Evolutionary conservation across 2,113 vertebrate species (phyloP).

Genomic region (Sigmodon hispidus): DNA sequence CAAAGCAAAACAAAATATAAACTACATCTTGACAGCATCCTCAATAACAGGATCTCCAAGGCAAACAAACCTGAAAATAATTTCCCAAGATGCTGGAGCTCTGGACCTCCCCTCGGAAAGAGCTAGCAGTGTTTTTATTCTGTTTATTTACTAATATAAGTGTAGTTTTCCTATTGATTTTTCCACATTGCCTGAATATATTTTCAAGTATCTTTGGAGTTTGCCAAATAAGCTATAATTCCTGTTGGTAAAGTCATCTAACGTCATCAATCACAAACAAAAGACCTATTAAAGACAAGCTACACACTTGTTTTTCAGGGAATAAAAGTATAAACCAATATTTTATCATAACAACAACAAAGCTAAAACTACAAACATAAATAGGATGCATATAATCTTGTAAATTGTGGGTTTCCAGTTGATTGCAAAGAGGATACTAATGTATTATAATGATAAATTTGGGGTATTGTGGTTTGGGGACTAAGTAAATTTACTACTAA

Average conservation of each 20-base stretch:
- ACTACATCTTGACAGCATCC: slow-evolving; percentile 16
- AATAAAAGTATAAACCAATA: slow-evolving; percentile 2
- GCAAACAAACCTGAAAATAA: slow-evolving; percentile 60
- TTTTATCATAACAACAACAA: background rate
- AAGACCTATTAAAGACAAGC: slow-evolving; percentile 19
- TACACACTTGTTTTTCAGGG: background rate
- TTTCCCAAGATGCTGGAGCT: slow-evolving; percentile 57
- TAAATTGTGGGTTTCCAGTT: background rate
- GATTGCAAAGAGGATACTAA: background rate
- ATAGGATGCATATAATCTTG: background rate
- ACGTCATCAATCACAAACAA: slow-evolving; percentile 31
- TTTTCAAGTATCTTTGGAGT: slow-evolving; percentile 36
- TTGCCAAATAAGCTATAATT: slow-evolving; percentile 19
- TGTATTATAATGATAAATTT: background rate
- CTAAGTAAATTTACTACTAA: background rate
- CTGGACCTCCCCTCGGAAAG: slow-evolving; percentile 41
- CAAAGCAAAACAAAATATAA: slow-evolving; percentile 46
- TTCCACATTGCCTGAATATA: background rate
- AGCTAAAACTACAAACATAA: background rate
- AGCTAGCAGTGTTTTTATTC: slow-evolving; percentile 49
- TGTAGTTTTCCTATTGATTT: slow-evolving; percentile 68
- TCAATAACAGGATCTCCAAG: slow-evolving; percentile 52
- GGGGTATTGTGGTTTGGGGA: background rate
- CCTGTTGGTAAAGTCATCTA: slow-evolving; percentile 20
- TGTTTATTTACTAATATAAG: slow-evolving; percentile 63